Conservation (phyloP, 2,113 vertebrate genomes). For the Fregetta grallaria region DNA sequence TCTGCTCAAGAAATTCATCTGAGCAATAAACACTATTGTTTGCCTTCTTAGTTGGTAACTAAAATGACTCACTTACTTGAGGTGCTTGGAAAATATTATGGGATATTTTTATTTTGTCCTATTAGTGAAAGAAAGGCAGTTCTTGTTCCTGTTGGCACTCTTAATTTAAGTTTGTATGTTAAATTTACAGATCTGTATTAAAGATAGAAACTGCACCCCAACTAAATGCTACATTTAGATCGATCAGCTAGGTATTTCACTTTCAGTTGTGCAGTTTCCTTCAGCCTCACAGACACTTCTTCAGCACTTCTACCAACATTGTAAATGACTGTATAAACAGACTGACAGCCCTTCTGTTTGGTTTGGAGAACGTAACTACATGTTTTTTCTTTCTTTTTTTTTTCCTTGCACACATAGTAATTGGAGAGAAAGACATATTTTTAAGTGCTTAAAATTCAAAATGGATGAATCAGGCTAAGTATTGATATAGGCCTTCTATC, state of each 20-base stretch:
- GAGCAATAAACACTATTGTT: background rate
- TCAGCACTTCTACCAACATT: background rate
- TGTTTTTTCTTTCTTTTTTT: background rate
- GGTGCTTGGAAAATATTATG: background rate
- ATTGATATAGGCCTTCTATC: background rate
- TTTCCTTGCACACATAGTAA: background rate
- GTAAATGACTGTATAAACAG: background rate
- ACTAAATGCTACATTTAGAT: background rate
- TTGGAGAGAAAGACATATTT: background rate
- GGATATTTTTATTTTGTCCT: background rate
- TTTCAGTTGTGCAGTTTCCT: background rate
- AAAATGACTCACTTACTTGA: background rate
- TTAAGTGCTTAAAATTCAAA: constrained; percentile 20
- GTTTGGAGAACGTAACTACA: background rate
- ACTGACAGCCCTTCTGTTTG: background rate
- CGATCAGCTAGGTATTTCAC: background rate
- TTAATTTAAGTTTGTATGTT: background rate
- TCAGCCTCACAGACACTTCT: background rate
- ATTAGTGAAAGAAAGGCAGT: background rate
- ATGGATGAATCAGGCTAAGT: background rate
- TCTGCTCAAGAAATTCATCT: background rate
- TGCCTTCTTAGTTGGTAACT: background rate
- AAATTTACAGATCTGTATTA: background rate
- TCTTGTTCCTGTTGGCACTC: background rate
- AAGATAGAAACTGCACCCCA: background rate